A percentile compares a stretch with the other conserved stretches of the same genome.
Conservation (phyloP, 2,797 vertebrate genomes). For the Spheniscus humboldti region DNA sequence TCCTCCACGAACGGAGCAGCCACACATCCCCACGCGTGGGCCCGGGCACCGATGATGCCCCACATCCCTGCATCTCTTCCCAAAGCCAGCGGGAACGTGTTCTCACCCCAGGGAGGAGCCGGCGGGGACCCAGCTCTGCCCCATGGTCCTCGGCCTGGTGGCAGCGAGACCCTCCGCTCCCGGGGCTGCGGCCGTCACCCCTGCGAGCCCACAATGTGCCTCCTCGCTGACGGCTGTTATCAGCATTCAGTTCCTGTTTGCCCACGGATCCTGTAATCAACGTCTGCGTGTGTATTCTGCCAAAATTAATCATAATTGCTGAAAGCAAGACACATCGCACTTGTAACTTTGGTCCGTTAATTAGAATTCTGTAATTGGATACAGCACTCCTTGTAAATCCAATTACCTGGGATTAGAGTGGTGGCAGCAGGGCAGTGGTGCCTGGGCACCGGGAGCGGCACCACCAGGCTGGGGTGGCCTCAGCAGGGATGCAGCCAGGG, state of each 20-base stretch:
- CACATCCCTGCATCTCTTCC: neutral
- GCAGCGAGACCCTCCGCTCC: neutral
- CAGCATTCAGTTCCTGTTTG: conserved; percentile 42
- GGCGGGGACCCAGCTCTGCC: accelerated
- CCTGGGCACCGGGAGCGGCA: neutral
- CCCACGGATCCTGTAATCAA: conserved; percentile 29
- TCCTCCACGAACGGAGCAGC: accelerated
- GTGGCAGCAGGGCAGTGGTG: neutral
- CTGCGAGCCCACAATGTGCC: accelerated
- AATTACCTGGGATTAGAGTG: conserved; percentile 63
- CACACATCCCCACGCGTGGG: accelerated
- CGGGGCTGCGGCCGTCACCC: accelerated
- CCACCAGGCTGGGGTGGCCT: neutral
- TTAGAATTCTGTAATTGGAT: conserved; percentile 70
- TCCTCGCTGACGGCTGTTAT: neutral
- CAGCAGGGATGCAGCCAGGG: neutral
- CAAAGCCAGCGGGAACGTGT: neutral
- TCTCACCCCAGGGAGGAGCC: neutral
- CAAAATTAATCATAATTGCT: conserved; percentile 63
- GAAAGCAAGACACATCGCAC: conserved; percentile 47
- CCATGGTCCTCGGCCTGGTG: accelerated
- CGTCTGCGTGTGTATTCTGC: conserved; percentile 11
- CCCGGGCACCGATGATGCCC: no score
- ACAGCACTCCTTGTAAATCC: conserved; percentile 55
- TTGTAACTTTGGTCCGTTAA: conserved; percentile 66